A percentile compares a stretch with the other conserved stretches of the same genome.
phyloP scores from a whole-genome alignment of 2,888 invertebrate species.

The Hirtodrosophila trivittata region DNA sequence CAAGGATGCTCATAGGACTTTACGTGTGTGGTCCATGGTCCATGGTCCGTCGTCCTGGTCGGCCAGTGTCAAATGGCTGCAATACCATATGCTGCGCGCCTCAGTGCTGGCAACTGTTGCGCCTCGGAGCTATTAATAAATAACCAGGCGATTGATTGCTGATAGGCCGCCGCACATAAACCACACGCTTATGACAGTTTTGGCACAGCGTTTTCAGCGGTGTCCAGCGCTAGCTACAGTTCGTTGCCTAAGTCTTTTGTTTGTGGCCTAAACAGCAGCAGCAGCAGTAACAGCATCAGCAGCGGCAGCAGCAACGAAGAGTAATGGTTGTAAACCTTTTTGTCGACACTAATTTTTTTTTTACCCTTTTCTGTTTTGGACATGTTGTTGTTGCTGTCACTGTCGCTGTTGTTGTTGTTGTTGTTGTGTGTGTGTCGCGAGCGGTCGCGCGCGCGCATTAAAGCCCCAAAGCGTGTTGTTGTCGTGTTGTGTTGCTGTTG shows the following conservation, averaged over 20 bases:
- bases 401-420: conserved; percentile 12
- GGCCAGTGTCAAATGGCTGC: conserved; percentile 7
- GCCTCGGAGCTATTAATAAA: conserved; percentile 63
- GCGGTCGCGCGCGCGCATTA: conserved; percentile 75
- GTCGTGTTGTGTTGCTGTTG: conserved; percentile 45
- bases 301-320: conserved; percentile 68
- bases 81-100: conserved; percentile 1
- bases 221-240: conserved; percentile 35
- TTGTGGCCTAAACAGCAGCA: conserved; percentile 61
- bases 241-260: conserved; percentile 78
- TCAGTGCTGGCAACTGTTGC: conserved; percentile 39
- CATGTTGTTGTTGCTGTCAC: conserved; percentile 9
- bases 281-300: conserved; percentile 21
- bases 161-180: conserved; percentile 70
- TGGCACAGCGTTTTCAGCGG: conserved; percentile 59
- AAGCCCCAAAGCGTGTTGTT: conserved; percentile 65
- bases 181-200: conserved; percentile 77
- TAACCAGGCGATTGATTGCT: conserved; percentile 74
- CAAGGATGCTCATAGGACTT: conserved; percentile 24
- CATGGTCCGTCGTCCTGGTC: no score
- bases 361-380: conserved; percentile 34
- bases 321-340: conserved; percentile 83
- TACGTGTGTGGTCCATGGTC: conserved; percentile 54
- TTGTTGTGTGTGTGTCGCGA: conserved; percentile 53
- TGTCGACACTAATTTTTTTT: conserved; percentile 83